Percentiles rank a stretch among this genome's conserved stretches.
Conservation (phyloP, 2,888 invertebrate species). For the Baccha elongata region DNA sequence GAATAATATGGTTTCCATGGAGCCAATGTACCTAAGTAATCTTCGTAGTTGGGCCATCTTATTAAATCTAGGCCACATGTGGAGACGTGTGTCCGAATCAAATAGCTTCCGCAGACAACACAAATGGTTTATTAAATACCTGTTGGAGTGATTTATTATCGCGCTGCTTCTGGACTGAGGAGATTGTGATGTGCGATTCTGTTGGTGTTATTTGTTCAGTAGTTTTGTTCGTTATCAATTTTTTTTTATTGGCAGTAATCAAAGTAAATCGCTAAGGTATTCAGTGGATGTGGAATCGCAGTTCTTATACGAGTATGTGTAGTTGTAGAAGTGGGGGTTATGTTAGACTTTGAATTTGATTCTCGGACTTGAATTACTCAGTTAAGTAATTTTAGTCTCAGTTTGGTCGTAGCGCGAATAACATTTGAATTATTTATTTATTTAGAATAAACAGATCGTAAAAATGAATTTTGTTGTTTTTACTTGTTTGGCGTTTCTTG, state of each 20-base stretch:
- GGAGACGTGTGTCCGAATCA: conserved; percentile 29
- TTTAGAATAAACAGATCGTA: background rate
- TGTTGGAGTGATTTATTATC: conserved; percentile 67
- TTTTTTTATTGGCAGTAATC: conserved; percentile 63
- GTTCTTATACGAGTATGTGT: background rate
- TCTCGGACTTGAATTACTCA: background rate
- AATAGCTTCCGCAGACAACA: conserved; percentile 49
- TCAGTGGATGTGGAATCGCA: conserved; percentile 2
- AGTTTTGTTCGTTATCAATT: conserved; percentile 50
- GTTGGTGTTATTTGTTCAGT: conserved; percentile 2
- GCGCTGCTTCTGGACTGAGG: conserved; percentile 20
- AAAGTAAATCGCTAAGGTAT: conserved; percentile 48
- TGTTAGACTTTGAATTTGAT: conserved; percentile 33
- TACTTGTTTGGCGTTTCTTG: conserved; percentile 21
- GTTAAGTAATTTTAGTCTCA: conserved; percentile 39
- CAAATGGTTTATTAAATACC: conserved; percentile 70
- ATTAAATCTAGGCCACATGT: conserved; percentile 60
- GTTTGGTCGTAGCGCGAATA: conserved; percentile 34
- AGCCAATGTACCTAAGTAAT: conserved; percentile 4
- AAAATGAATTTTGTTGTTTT: conserved; percentile 21
- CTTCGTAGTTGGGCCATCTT: background rate
- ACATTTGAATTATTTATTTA: background rate
- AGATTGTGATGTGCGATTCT: conserved; percentile 46
- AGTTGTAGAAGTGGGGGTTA: conserved; percentile 1
- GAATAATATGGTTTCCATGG: conserved; percentile 11